Evolutionary conservation across 2,113 vertebrate genomes (phyloP).

Genomic region (Numenius arquata): DNA sequence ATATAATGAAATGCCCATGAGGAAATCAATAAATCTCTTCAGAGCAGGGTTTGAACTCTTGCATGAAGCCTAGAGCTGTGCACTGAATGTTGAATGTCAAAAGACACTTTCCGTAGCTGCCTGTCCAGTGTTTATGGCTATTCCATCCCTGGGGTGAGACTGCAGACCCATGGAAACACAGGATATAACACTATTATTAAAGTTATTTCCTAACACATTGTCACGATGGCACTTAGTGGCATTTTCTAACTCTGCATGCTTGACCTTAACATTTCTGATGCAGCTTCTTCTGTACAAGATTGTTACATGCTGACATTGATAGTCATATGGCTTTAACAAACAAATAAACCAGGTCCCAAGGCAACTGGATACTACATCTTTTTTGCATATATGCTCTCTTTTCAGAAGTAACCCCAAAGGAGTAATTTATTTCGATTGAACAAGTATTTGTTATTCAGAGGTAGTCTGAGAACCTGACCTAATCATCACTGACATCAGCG

Average conservation of each 20-base stretch:
- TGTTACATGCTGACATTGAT: neutral
- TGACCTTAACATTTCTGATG: neutral
- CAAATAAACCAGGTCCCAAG: neutral
- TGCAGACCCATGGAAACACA: neutral
- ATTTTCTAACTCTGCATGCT: neutral
- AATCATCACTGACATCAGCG: neutral
- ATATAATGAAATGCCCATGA: neutral
- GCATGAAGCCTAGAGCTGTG: neutral
- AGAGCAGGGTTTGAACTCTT: neutral
- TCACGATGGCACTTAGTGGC: neutral
- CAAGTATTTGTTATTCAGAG: neutral
- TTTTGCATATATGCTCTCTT: neutral
- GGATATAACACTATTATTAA: neutral
- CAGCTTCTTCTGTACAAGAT: neutral
- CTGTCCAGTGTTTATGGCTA: neutral
- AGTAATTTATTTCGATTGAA: neutral
- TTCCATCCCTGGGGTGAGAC: neutral
- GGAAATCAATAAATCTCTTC: neutral
- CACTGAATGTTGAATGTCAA: neutral
- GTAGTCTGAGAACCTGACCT: neutral
- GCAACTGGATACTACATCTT: neutral
- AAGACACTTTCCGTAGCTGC: neutral
- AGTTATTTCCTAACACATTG: neutral
- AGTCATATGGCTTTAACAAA: neutral
- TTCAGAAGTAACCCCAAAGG: neutral